Evolutionary conservation across 2,888 invertebrate species (phyloP).

Genomic region (Eristalis arbustorum): DNA sequence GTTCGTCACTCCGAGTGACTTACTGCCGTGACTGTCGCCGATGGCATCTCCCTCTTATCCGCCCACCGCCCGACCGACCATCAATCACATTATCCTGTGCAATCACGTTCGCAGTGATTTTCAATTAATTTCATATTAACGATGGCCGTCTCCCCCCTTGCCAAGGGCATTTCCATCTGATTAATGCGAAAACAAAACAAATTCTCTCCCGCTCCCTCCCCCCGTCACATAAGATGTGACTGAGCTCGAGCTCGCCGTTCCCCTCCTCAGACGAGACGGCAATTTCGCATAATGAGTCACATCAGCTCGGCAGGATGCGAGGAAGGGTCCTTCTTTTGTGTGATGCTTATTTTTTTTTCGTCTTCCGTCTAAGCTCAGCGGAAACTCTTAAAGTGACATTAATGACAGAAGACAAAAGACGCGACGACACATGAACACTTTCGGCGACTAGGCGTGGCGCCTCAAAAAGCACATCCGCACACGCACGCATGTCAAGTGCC

Average conservation of each 20-base stretch:
- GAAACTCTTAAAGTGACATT: slow-evolving; percentile 43
- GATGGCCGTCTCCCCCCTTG: background rate
- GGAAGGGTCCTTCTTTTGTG: background rate
- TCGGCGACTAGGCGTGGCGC: slow-evolving; percentile 6
- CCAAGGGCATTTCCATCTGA: background rate
- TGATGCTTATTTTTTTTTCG: background rate
- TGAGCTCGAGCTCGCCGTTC: background rate
- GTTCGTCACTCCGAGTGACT: background rate
- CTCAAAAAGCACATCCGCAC: background rate
- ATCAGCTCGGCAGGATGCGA: slow-evolving; percentile 29
- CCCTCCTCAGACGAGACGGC: background rate
- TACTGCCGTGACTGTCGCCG: background rate
- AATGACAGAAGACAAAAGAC: slow-evolving; percentile 35
- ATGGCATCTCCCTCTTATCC: background rate
- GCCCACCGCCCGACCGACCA: background rate
- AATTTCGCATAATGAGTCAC: slow-evolving; percentile 60
- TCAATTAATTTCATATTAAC: slow-evolving; percentile 40
- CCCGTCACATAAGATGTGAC: background rate
- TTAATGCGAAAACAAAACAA: slow-evolving; percentile 15
- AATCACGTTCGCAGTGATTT: slow-evolving; percentile 36
- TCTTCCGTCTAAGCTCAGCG: background rate
- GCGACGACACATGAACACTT: slow-evolving; percentile 43
- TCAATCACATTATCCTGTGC: slow-evolving; percentile 4
- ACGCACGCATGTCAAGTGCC: background rate
- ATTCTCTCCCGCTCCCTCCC: background rate